Evolutionary conservation across 2,888 invertebrate species (phyloP), one percentile per base, ranked within the genome.

Genomic region (Campoplex nolae): DNA sequence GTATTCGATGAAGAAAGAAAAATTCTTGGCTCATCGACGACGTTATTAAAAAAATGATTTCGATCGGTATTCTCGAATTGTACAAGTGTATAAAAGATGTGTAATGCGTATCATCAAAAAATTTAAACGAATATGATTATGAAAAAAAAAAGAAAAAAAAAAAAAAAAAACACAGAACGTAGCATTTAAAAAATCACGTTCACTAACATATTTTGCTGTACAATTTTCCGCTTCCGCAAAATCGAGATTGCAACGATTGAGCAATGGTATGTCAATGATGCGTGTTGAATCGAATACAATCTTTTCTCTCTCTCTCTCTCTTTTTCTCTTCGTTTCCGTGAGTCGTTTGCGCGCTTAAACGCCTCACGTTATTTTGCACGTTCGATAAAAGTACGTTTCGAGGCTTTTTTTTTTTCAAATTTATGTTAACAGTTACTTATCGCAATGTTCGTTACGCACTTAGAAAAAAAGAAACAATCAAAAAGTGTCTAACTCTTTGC

Each of bases 221-320:
- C n/a, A 13, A 45, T 28, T 38, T 28, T n/a, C 6, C 1, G 23
- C 75, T 45, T 2, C 9, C 11, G 45, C 45, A 2, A 11, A 45
- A 45, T 11, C 11, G 11, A 18, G 16, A 3, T 28, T 13, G 13
- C 3, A 51, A 85, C 73, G 54, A 73, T 77, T 71, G 54, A 68
- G 77, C 85, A 42, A 54, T 48, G 42, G 56, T 77, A 79, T 70
- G 58, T 74, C 58, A 54, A 70, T 76, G 58, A 32, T 56, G 35
- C 6, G 38, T 38, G 78, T 84, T 28, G 23, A 35, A 89, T 91
- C 90, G 90, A 90, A 92, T 92, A 92, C 91, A 92, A 92, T 89
- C 89, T 91, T 92, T 86, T 84, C 74, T 84, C 70, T 70, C 35
- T 23, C 23, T 23, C 51, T 67, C 74, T 35, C 48, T 28, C 18